Conservation (phyloP, 2,888 invertebrate genomes). For the Trachelus tabidus region DNA sequence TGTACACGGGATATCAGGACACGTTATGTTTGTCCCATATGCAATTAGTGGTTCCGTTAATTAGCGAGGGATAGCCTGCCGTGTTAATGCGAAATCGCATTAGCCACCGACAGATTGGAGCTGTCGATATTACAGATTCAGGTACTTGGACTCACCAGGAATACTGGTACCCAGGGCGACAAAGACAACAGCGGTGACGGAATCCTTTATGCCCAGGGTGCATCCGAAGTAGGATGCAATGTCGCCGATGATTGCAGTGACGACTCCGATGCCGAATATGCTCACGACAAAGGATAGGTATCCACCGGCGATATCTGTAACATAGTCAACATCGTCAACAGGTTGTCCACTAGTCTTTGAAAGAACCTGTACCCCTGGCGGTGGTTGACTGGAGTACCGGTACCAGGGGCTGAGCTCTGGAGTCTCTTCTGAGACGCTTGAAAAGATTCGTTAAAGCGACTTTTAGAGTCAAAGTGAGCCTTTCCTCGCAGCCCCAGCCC, state of each 20-base stretch:
- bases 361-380: neutral
- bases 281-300: conserved; percentile 95
- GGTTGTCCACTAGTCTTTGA: conserved; percentile 2
- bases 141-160: conserved; percentile 78
- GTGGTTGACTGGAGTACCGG: neutral
- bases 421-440: neutral
- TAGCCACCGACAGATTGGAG: neutral
- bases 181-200: conserved; percentile 97
- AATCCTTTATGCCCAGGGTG: conserved; percentile 94
- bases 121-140: neutral
- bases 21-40: neutral
- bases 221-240: conserved; percentile 98
- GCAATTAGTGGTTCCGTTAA: neutral
- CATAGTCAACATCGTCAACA: conserved; percentile 21
- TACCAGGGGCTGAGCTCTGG: neutral
- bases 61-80: neutral
- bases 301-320: conserved; percentile 89
- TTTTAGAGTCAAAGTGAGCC: neutral
- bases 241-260: conserved; percentile 97
- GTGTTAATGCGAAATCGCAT: neutral
- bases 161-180: conserved; percentile 98
- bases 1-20: neutral
- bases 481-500: neutral
- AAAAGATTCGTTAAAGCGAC: neutral
- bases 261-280: conserved; percentile 90